A percentile compares a stretch with the other conserved stretches of the same genome.
Conservation (phyloP, 2,797 vertebrate species). For the Tragopan temminckii region DNA sequence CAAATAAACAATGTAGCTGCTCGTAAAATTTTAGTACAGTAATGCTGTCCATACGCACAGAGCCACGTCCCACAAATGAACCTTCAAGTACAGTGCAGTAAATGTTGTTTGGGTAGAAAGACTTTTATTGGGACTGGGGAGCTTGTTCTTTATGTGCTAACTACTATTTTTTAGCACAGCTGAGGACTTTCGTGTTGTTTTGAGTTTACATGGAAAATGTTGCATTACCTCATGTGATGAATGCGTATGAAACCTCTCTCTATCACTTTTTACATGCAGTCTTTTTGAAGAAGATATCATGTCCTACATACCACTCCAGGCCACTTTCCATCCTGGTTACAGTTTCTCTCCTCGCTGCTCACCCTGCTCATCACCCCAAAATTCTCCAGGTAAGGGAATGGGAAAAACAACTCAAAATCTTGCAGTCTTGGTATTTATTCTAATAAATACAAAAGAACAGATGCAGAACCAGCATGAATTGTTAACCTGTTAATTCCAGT, state of each 20-base stretch:
- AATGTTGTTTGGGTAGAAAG: background rate
- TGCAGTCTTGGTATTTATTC: background rate
- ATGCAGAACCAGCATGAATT: background rate
- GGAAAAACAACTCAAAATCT: background rate
- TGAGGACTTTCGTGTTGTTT: background rate
- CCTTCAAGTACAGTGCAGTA: background rate
- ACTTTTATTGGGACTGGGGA: background rate
- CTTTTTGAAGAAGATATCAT: slow-evolving; percentile 98
- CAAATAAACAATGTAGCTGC: background rate
- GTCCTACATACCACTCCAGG: slow-evolving; percentile 91
- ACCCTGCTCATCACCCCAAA: slow-evolving; percentile 95
- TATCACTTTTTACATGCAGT: slow-evolving; percentile 76
- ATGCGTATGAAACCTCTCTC: background rate
- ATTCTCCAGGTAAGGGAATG: slow-evolving; percentile 91
- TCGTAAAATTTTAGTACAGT: background rate
- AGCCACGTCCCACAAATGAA: background rate
- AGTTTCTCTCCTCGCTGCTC: slow-evolving; percentile 96
- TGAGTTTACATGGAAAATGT: background rate
- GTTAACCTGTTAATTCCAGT: background rate
- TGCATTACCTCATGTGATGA: background rate
- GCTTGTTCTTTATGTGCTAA: background rate
- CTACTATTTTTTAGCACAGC: background rate
- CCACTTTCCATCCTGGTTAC: slow-evolving; percentile 91
- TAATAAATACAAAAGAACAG: background rate
- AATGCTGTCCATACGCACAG: background rate